Percentiles rank a stretch among this genome's conserved stretches.
phyloP scores from a whole-genome alignment of 2,797 vertebrate genomes.

The Heliangelus exortis region DNA sequence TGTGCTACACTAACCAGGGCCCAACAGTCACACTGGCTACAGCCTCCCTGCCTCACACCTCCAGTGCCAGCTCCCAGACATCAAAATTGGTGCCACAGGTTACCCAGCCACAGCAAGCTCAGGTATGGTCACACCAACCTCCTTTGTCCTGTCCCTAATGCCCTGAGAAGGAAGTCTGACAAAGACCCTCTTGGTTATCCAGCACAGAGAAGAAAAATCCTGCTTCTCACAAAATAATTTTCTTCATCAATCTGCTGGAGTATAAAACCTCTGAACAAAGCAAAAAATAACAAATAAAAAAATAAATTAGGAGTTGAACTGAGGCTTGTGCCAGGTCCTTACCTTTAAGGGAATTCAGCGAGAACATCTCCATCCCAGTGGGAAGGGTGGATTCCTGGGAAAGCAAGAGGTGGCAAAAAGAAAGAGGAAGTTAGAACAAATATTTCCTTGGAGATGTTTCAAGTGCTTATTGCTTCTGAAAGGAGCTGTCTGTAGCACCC shows the following conservation, averaged over 20 bases:
- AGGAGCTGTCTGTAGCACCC: background rate
- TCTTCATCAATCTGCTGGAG: background rate
- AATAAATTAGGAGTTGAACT: no score
- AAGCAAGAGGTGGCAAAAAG: background rate
- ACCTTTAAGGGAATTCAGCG: slow-evolving; percentile 82
- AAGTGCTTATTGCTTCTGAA: background rate
- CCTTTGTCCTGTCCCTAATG: background rate
- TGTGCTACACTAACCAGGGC: background rate
- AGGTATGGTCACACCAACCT: accelerated
- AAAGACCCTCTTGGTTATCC: background rate
- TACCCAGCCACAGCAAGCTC: accelerated
- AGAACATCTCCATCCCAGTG: slow-evolving; percentile 80
- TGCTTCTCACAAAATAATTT: background rate
- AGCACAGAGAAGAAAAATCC: background rate
- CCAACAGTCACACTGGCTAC: no score
- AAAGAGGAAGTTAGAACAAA: background rate
- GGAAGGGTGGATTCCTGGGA: slow-evolving; percentile 64
- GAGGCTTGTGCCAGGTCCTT: background rate
- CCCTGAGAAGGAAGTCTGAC: background rate
- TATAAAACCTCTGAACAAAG: background rate
- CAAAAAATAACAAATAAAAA: background rate
- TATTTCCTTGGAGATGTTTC: background rate
- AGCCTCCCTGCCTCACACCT: no score
- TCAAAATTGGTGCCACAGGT: accelerated
- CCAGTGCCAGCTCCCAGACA: no score